Base-by-base conservation (phyloP, 2,797 vertebrate genomes). In the Enteromius argenteus region DNA sequence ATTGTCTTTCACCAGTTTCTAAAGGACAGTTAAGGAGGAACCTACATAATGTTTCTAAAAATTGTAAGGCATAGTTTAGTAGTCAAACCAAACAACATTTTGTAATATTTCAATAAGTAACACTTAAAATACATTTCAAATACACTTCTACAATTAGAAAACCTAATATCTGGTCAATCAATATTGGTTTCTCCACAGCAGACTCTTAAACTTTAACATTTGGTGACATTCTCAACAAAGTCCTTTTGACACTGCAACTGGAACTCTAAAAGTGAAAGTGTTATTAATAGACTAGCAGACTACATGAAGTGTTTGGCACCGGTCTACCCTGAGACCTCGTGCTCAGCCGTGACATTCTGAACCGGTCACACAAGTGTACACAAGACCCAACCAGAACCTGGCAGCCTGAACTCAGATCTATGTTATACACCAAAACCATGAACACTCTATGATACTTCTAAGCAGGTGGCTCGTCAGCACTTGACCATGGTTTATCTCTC, bases 311-410 rank as follows among this genome's bases (percentile, higher is more conserved):
- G 39, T 67, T 37, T 79, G 86, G 88, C 86, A 89, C 85, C 58
- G 81, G 75, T 77, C 66, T 88, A 37, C 68, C 23, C 64, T 10
- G 69, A 53, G 73, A 23, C 87, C 93, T 86, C 85, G 89, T 93
- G 94, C 92, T 91, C 67, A 73, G 64, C 74, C 35, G 79, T 90
- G 92, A 91, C 94, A 94, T 94, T 93, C 90, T 77, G 88, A 80
- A 87, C 87, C 68, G 86, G 89, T 91, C 90, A 86, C 84, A 90
- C 90, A 88, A 89, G 64, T 80, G 49, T 5, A 88, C 86, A 79
- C 79, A 15, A 82, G 62, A 76, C 62, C 44, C 0, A 10, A 14
- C 23, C 23, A 71, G n/a, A 58, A 58, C 44, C 68, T 76, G 58
- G 21, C 66, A 64, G 76, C n/a, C 27, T 75, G 1, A 42, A 15